Base-by-base conservation (phyloP, 2,113 vertebrate genomes). In the Crotalus helleri region DNA sequence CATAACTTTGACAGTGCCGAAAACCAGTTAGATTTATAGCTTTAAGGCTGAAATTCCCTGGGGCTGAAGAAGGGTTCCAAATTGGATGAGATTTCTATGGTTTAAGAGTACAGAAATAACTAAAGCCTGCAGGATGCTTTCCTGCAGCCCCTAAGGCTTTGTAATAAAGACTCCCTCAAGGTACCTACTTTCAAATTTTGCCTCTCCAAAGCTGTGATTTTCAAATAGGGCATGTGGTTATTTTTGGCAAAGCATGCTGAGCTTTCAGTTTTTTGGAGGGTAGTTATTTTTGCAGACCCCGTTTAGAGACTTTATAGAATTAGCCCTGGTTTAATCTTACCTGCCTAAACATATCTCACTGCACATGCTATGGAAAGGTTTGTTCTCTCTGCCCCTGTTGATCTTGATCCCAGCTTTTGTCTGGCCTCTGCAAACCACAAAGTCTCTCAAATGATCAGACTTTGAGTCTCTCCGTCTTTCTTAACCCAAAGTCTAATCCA, bases 181-280 rank as follows among this genome's bases (percentile, higher is more conserved):
- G 39, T 44, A 44, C 44, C 39, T 94, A 89, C 61, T 92, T 94
- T 91, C 57, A 94, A 93, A 96, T 92, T 92, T 92, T 90, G 49
- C 46, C 93, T 85, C 95, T 94, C 39, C 91, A 96, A 95, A 95
- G 94, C 90, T 91, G 90, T 85, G 94, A 95, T 91, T 96, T 95
- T 92, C 96, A 95, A 93, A 69, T 69, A 33, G 93, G 94, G 92
- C 90, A 33, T 55, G 55, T 6, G 54, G 91, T 95, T 97, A 95
- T 96, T 97, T 96, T 96, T 96, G 96, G 94, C 94, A n/a, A 17
- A 10, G 88, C 46, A 94, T 93, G 91, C 69, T 93, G 55, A 93
- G 94, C 93, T 95, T 95, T 96, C 90, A 92, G 87, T 8, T 6
- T 94, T 90, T 95, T 94, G 90, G 94, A 95, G 91, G 7, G 21